Conservation (phyloP, 1,140 invertebrate species). For the Thaumetopoea pityocampa region DNA sequence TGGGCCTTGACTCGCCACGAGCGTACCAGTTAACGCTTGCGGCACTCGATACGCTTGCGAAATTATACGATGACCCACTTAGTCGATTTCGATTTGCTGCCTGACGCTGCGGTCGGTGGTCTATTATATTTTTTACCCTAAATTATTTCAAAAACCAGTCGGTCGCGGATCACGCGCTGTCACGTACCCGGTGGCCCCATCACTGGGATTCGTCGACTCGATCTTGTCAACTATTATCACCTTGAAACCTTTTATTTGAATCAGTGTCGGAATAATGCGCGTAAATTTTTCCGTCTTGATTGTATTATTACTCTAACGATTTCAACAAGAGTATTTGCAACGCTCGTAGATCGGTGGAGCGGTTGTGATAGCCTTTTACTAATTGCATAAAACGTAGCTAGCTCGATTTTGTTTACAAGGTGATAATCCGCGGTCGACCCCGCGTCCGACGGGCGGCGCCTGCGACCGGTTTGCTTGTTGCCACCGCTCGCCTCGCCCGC, state of each 20-base stretch:
- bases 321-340: neutral
- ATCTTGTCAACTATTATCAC: too few species aligned
- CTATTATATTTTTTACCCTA: slow-evolving; percentile 59
- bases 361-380: neutral
- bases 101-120: slow-evolving; percentile 47
- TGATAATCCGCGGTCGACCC: slow-evolving; percentile 59
- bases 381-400: slow-evolving; percentile 49
- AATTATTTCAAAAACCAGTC: slow-evolving; percentile 42
- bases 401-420: slow-evolving; percentile 70
- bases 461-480: slow-evolving; percentile 63
- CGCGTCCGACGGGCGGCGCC: slow-evolving; percentile 57
- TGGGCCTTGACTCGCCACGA: slow-evolving; percentile 64
- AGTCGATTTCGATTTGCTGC: slow-evolving; percentile 66
- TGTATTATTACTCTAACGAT: too few species aligned
- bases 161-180: slow-evolving; percentile 6
- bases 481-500: slow-evolving; percentile 59
- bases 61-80: slow-evolving; percentile 74
- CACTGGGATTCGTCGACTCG: slow-evolving; percentile 12
- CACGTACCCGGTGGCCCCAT: slow-evolving; percentile 18
- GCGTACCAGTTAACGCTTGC: slow-evolving; percentile 71
- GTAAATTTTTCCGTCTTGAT: too few species aligned
- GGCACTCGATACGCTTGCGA: slow-evolving; percentile 74
- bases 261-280: too few species aligned
- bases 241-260: too few species aligned
- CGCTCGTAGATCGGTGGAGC: neutral